Conservation (phyloP, 2,888 invertebrate genomes). For the Celastrina argiolus region DNA sequence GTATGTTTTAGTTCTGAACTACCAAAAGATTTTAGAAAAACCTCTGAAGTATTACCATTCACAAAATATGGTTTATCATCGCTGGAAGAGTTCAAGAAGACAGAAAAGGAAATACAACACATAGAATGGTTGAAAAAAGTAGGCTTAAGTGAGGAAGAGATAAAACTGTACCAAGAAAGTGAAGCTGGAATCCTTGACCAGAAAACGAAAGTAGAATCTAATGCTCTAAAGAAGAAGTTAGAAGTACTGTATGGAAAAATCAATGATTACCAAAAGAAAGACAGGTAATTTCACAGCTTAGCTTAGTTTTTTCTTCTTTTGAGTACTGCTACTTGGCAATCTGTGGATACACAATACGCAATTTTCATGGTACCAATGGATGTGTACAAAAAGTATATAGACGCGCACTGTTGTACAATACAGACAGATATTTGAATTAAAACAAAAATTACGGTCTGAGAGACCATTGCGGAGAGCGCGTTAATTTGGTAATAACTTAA, state of each 20-base stretch:
- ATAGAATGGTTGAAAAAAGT: slow-evolving; percentile 66
- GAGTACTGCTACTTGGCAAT: no score
- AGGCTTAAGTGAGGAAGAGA: slow-evolving; percentile 69
- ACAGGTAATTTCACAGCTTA: slow-evolving; percentile 41
- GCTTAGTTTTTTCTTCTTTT: no score
- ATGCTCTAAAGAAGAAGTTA: slow-evolving; percentile 49
- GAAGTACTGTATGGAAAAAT: slow-evolving; percentile 55
- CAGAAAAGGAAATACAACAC: slow-evolving; percentile 54
- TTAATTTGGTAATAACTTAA: no score
- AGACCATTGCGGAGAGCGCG: no score
- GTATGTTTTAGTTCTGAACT: slow-evolving; percentile 52
- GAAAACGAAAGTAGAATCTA: slow-evolving; percentile 53
- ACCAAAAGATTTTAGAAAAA: slow-evolving; percentile 62
- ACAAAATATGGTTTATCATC: slow-evolving; percentile 64
- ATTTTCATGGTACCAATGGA: no score
- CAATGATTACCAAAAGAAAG: slow-evolving; percentile 41
- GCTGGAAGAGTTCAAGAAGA: slow-evolving; percentile 59
- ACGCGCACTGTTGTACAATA: no score
- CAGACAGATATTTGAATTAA: no score
- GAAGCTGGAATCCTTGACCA: slow-evolving; percentile 55
- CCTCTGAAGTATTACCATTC: slow-evolving; percentile 60
- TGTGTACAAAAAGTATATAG: no score
- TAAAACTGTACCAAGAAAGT: slow-evolving; percentile 67
- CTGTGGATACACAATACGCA: no score
- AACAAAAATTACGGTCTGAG: no score